These are phyloP conservation scores for Anas capensis DNA, from an alignment of 2,797 vertebrate genomes.

Conservation along the genomic window DNA sequence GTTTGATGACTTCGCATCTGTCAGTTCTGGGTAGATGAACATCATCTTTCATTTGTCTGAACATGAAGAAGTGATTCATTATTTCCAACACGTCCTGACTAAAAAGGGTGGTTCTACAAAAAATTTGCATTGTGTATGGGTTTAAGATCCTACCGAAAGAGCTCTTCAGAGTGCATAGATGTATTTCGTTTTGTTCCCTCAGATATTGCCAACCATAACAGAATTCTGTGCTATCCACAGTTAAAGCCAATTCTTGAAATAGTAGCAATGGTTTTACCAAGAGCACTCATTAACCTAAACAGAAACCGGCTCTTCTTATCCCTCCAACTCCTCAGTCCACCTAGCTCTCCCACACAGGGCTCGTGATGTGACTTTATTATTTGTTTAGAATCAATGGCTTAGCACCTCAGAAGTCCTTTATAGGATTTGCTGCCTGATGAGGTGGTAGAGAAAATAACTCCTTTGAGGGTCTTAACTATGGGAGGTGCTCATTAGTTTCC, in stretches of 20 bases:
- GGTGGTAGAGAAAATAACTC: neutral
- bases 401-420: neutral
- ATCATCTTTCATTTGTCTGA: slow-evolving; percentile 11
- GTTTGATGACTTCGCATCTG: neutral
- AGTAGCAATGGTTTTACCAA: too few relatives aligned
- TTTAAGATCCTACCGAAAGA: neutral
- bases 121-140: neutral
- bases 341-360: neutral
- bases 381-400: neutral
- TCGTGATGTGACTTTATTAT: neutral
- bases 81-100: neutral
- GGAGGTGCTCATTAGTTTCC: neutral
- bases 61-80: neutral
- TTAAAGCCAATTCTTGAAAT: neutral
- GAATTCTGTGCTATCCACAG: neutral
- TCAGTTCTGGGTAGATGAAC: neutral
- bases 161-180: neutral
- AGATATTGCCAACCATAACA: neutral
- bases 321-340: neutral
- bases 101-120: neutral
- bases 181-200: neutral
- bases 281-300: neutral
- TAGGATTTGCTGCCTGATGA: neutral
- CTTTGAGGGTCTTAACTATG: neutral
- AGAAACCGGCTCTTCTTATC: neutral